Conservation (phyloP, 2,797 vertebrate genomes). For the Eremophila alpestris region DNA sequence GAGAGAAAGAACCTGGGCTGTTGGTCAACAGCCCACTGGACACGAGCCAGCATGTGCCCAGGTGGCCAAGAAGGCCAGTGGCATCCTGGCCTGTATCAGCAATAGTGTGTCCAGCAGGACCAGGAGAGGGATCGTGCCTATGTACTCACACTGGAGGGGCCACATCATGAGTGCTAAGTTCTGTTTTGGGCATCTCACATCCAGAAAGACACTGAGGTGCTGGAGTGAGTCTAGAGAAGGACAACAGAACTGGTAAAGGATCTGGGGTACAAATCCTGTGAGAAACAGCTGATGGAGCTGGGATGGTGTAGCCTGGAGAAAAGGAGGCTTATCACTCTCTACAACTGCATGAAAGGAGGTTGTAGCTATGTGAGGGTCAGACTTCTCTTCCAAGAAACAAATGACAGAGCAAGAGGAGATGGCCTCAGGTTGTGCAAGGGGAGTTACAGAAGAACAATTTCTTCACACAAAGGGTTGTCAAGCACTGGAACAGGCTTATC, state of each 20-base stretch:
- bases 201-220: neutral
- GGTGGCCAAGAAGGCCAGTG: neutral
- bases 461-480: neutral
- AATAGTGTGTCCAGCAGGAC: neutral
- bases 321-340: neutral
- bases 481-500: neutral
- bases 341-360: neutral
- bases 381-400: neutral
- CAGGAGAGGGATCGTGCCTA: fast-evolving
- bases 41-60: neutral
- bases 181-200: neutral
- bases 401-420: neutral
- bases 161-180: fast-evolving
- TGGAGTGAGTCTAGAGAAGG: neutral
- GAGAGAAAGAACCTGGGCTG: fast-evolving
- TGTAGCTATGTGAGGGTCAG: neutral
- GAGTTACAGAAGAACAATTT: neutral
- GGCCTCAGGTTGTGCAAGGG: neutral
- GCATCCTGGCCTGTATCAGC: neutral
- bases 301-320: neutral
- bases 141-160: neutral
- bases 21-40: neutral
- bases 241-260: neutral
- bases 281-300: neutral
- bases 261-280: neutral